Conservation (phyloP, 2,113 vertebrate genomes). For the Oxyruncus cristatus region DNA sequence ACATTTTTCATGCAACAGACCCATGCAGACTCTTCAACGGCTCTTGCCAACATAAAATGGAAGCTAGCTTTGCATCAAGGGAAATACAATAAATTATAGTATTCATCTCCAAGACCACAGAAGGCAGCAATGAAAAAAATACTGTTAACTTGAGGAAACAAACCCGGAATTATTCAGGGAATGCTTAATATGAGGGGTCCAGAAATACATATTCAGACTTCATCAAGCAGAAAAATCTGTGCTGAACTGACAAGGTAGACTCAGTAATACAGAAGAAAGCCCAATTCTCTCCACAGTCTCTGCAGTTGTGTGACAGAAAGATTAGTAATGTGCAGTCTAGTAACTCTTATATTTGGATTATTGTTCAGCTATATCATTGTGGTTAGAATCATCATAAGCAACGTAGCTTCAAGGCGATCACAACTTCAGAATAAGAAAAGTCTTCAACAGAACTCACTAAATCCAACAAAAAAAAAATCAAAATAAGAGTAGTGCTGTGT, state of each 20-base stretch:
- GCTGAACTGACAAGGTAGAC: not conserved
- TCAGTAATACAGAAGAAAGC: not conserved
- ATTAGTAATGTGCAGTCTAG: not conserved
- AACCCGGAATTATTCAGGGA: not conserved
- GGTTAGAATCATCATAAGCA: not conserved
- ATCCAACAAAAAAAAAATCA: not conserved
- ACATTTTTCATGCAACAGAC: not conserved
- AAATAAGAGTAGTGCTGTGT: not conserved
- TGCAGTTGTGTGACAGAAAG: not conserved
- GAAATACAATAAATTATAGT: not conserved
- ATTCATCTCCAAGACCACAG: not conserved
- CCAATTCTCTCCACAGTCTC: not conserved
- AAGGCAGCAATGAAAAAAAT: not conserved
- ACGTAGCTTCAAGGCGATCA: not conserved
- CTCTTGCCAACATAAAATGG: not conserved
- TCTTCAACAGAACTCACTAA: not conserved
- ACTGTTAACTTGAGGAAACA: not conserved
- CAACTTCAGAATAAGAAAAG: not conserved
- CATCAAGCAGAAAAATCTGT: not conserved
- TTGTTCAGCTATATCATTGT: not conserved
- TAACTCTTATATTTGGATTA: not conserved
- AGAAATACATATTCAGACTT: not conserved
- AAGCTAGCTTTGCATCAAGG: not conserved
- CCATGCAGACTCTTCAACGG: not conserved
- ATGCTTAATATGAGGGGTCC: not conserved